Evolutionary conservation across 2,888 invertebrate genomes (phyloP), one percentile per base, ranked within the genome.

Genomic region (Rutpela maculata): DNA sequence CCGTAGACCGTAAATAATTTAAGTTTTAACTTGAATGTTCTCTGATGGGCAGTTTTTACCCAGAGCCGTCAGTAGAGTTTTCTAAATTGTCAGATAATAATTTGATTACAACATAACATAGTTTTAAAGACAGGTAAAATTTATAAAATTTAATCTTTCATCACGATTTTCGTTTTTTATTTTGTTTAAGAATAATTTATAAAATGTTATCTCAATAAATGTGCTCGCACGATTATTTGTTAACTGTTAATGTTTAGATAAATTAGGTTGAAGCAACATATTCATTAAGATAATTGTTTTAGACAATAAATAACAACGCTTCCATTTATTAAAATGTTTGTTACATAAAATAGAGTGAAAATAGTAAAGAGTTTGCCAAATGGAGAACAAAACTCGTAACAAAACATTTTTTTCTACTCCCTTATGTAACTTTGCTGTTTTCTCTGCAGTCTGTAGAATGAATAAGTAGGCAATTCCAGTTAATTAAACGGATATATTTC

Each of bases 111-210:
- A 17, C 35, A 31, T 59, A 35, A 38, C 57, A 38, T 18, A 18
- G 18, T 18, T 69, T 69, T 50, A 35, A 56, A 35, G 56, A 69
- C 69, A 57, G 11, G 18, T 59, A 19, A 59, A 57, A 69, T 69
- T 50, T 69, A 56, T 69, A 35, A 57, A 57, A 35, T 35, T 31
- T 35, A 56, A 59, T 57, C 57, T 69, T 69, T 69, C 69, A 57
- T 69, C 35, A 69, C 59, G 57, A 57, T 35, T 31, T 50, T 17
- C 26, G 38, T 57, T 59, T 69, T 57, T 57, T 69, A 12, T 35
- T 19, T 31, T 66, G 22, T 38, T 35, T n/a, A 43, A 55, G 19
- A 26, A 38, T 67, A 67, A 57, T 56, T 57, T 19, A 12, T n/a
- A 26, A 50, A 50, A n/a, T 50, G 50, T 50, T 50, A 50, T 50